A percentile compares a stretch with the other conserved stretches of the same genome.
phyloP scores from a whole-genome alignment of 2,113 vertebrate genomes.

The Aegithalos caudatus region DNA sequence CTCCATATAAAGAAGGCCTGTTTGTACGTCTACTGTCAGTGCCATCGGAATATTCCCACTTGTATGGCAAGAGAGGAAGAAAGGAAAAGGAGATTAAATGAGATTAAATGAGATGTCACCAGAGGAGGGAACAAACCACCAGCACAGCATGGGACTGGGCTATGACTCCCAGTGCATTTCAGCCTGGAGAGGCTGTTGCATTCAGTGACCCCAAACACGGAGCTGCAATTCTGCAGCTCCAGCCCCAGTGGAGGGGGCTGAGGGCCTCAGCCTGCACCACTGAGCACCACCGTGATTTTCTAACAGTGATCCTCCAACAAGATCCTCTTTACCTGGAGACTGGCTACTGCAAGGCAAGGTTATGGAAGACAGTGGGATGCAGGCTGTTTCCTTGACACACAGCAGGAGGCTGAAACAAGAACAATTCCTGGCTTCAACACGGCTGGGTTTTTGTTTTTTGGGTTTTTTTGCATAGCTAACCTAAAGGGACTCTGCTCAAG shows the following conservation, averaged over 20 bases:
- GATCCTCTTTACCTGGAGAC: not conserved
- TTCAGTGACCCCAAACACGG: not conserved
- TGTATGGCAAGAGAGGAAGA: not conserved
- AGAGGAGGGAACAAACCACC: not conserved
- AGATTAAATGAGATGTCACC: not conserved
- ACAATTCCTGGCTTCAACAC: not conserved
- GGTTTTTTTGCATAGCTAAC: not conserved
- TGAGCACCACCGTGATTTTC: not conserved
- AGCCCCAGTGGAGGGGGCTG: not conserved
- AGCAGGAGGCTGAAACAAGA: not conserved
- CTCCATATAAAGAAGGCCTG: not conserved
- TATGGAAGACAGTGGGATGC: not conserved
- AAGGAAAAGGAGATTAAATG: not conserved
- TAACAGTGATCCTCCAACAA: not conserved
- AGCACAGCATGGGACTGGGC: not conserved
- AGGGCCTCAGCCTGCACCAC: not conserved
- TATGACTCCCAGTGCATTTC: not conserved
- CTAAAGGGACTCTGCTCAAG: not conserved
- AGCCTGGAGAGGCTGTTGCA: not conserved
- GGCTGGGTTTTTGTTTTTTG: fast-evolving
- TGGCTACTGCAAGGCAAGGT: not conserved
- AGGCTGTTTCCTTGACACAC: not conserved
- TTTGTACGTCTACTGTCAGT: not conserved
- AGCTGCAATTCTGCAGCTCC: not conserved
- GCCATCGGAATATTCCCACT: not conserved